Conservation (phyloP, 2,113 vertebrate species). For the Physeter macrocephalus region DNA sequence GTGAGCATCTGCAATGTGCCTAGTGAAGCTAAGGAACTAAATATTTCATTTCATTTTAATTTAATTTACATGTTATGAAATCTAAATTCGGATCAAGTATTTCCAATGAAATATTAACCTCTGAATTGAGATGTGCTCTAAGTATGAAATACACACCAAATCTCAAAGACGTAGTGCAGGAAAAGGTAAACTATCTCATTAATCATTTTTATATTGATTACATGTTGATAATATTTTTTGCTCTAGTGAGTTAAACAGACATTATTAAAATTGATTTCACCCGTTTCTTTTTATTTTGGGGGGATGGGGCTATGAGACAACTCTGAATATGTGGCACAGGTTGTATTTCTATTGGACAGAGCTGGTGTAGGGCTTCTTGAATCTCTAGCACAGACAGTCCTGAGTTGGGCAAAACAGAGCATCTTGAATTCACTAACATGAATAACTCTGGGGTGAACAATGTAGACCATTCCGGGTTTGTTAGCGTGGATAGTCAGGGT, state of each 20-base stretch:
- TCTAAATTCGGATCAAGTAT: not conserved
- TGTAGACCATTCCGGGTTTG: not conserved
- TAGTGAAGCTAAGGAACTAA: not conserved
- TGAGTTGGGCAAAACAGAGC: not conserved
- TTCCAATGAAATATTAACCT: not conserved
- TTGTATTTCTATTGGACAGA: not conserved
- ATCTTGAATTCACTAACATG: not conserved
- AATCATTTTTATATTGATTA: not conserved
- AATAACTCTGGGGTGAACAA: not conserved
- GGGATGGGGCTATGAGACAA: not conserved
- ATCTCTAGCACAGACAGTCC: not conserved
- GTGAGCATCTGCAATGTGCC: not conserved
- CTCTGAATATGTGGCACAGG: rapidly evolving
- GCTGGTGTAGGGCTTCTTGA: not conserved
- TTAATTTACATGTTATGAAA: not conserved
- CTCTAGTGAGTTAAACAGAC: not conserved
- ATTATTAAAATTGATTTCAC: not conserved
- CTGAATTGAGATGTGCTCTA: not conserved
- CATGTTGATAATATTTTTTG: not conserved
- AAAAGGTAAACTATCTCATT: not conserved
- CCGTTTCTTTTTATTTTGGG: not conserved
- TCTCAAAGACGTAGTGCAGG: not conserved
- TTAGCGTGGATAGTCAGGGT: not conserved
- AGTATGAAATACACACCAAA: not conserved
- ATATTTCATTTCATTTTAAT: not conserved